phyloP scores from a whole-genome alignment of 2,113 vertebrate genomes.

The Cyanoderma ruficeps region DNA sequence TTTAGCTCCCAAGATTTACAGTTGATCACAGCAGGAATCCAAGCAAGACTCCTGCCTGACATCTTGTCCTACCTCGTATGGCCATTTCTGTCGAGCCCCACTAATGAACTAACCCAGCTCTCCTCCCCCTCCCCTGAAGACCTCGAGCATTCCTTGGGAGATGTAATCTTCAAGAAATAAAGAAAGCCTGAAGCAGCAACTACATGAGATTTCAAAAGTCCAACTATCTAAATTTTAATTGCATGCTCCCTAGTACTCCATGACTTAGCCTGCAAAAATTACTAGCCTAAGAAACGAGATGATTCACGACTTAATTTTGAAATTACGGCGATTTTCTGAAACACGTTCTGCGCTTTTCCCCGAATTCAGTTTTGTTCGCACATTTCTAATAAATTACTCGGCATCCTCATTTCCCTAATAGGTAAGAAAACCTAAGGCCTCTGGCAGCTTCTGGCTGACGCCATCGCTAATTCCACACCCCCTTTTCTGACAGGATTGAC shows the following conservation, averaged over 20 bases:
- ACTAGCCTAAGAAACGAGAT: neutral
- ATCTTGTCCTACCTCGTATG: neutral
- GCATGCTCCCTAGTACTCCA: neutral
- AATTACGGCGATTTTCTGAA: neutral
- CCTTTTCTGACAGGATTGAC: constrained; percentile 66
- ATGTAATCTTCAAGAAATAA: neutral
- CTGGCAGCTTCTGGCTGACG: constrained; percentile 64
- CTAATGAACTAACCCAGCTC: neutral
- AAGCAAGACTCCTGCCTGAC: neutral
- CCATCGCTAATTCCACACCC: constrained; percentile 66
- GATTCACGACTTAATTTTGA: neutral
- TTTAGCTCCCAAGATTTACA: neutral
- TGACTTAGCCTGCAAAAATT: neutral
- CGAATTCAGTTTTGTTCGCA: neutral
- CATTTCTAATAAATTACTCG: neutral
- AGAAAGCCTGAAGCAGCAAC: neutral
- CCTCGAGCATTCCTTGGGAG: neutral
- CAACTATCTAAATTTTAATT: neutral
- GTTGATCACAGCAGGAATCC: neutral
- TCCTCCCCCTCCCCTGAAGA: neutral
- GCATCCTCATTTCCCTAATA: constrained; percentile 71
- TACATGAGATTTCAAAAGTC: neutral
- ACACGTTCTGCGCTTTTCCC: neutral
- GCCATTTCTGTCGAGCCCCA: neutral
- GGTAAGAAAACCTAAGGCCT: constrained; percentile 69